Evolutionary conservation across 2,888 invertebrate species (phyloP).

Genomic region (Ctena decussata): DNA sequence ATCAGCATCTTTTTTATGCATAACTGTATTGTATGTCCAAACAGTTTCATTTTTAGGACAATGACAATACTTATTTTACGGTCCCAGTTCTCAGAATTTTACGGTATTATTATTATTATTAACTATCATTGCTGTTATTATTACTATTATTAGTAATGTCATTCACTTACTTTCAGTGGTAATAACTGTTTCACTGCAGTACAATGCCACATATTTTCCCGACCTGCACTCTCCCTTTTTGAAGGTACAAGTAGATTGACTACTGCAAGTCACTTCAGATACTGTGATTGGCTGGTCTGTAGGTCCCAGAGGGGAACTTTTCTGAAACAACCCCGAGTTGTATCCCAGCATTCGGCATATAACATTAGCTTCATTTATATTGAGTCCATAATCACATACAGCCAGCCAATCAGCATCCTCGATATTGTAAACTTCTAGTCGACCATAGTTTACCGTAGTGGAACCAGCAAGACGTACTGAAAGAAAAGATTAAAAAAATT

Average conservation of each 20-base stretch:
- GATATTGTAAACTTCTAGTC: slow-evolving; percentile 60
- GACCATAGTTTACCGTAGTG: slow-evolving; percentile 57
- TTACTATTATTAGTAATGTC: too few relatives aligned
- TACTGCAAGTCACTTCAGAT: slow-evolving; percentile 24
- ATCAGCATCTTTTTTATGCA: too few relatives aligned
- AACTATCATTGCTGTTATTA: too few relatives aligned
- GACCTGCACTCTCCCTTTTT: slow-evolving; percentile 45
- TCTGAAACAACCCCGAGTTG: slow-evolving; percentile 50
- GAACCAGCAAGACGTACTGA: slow-evolving; percentile 61
- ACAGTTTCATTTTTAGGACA: too few relatives aligned
- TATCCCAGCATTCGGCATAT: slow-evolving; percentile 72
- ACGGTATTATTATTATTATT: too few relatives aligned
- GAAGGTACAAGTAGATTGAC: slow-evolving; percentile 41
- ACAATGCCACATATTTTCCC: slow-evolving; percentile 44
- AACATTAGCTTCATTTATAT: slow-evolving; percentile 61
- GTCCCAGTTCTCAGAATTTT: too few relatives aligned
- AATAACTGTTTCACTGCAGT: slow-evolving; percentile 45
- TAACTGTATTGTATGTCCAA: too few relatives aligned
- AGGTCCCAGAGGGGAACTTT: slow-evolving; percentile 50
- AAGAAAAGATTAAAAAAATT: too few relatives aligned
- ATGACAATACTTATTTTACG: too few relatives aligned
- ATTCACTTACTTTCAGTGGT: slow-evolving; percentile 45
- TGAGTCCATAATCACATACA: slow-evolving; percentile 64
- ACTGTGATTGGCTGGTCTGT: slow-evolving; percentile 36
- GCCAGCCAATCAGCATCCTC: slow-evolving; percentile 38